Evolutionary conservation across 2,888 invertebrate genomes (phyloP).

Genomic region (Quadriops clusia): DNA sequence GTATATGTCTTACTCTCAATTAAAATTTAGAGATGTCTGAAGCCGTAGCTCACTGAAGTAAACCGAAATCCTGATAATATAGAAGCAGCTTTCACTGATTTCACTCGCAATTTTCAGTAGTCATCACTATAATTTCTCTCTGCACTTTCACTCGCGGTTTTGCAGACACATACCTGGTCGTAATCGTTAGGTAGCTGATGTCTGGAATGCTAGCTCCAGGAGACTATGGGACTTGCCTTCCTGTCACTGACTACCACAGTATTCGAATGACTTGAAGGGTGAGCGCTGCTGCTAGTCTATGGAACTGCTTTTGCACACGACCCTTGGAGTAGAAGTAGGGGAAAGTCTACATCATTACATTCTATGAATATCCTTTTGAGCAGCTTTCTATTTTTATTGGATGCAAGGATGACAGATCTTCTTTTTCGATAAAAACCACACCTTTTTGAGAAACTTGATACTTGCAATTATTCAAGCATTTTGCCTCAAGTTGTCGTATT

Average conservation of each 20-base stretch:
- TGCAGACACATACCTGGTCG: conserved; percentile 37
- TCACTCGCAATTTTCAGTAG: too few relatives aligned
- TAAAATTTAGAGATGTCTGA: too few relatives aligned
- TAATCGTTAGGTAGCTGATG: conserved; percentile 32
- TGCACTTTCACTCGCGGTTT: too few relatives aligned
- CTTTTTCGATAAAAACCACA: conserved; percentile 33
- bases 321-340: conserved; percentile 26
- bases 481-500: too few relatives aligned
- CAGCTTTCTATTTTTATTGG: conserved; percentile 41
- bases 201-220: conserved; percentile 26
- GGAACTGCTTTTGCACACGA: conserved; percentile 48
- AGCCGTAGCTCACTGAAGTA: too few relatives aligned
- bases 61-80: too few relatives aligned
- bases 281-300: conserved; percentile 46
- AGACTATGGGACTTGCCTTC: conserved; percentile 31
- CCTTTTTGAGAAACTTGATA: conserved; percentile 35
- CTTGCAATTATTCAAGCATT: too few relatives aligned
- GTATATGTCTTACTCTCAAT: too few relatives aligned
- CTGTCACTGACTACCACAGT: conserved; percentile 47
- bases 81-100: too few relatives aligned
- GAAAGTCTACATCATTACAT: conserved; percentile 12
- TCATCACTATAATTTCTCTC: conserved; percentile 11
- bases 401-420: conserved; percentile 33
- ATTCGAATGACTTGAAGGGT: conserved; percentile 46
- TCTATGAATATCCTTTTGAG: conserved; percentile 41